Base-by-base conservation (phyloP, 2,113 vertebrate species). In the Xerus inauris region DNA sequence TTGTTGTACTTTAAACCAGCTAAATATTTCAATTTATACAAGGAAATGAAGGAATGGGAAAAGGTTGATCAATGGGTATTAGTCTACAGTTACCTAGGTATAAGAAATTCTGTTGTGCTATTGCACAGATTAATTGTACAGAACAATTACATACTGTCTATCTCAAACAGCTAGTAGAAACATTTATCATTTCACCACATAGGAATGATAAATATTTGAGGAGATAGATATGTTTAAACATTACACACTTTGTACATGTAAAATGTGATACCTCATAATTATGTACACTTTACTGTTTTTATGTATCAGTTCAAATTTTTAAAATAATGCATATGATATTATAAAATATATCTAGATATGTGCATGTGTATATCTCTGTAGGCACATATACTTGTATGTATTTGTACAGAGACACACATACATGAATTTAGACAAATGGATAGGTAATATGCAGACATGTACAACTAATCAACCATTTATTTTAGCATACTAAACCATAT, bases 301-400 rank as follows among this genome's bases (percentile, higher is more conserved):
- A 26, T n/a, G n/a, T 82, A 62, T 42, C 13, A 40, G 22, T 62
- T 30, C n/a, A 59, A 81, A 82, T 8, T 42, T 65, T 65, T 28
- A 81, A 38, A 57, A 59, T 28, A 40, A 9, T 59, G 32, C 3
- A 57, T 62, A 16, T 67, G 32, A 69, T 3, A 4, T 76, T 75
- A 71, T 22, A 45, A 16, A 64, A 73, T 54, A 4, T 51, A 47
- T 80, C n/a, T 81, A 11, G 75, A 12, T n/a, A 8, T 42, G 9
- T 72, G 2, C 24, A n/a, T 86, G 19, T 49, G 3, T 32, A 38
- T 38, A 5, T 79, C 22, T 35, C 1, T 8, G 17, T 8, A n/a
- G 45, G 0, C 0, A 22, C 4, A 49, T 40, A n/a, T 47, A 42
- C 5, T 11, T n/a, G 1, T 67, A 38, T 72, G 4, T 30, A 11